These are phyloP conservation scores for Scaptomyza polygonia DNA, from an alignment of 2,888 invertebrate species.

Conservation along the genomic window DNA sequence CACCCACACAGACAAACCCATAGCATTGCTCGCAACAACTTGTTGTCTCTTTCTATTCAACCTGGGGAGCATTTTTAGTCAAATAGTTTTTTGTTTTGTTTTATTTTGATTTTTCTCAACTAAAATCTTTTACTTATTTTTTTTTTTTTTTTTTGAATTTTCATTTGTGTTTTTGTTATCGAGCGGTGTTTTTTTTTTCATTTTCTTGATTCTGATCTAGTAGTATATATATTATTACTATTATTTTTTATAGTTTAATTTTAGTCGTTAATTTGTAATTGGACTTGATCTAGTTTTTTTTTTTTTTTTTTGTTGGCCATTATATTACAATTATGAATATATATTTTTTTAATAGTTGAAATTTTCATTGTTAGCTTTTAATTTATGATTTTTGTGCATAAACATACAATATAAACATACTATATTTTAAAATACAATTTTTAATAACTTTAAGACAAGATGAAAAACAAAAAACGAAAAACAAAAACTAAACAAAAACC, in stretches of 20 bases:
- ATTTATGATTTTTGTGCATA: conserved; percentile 23
- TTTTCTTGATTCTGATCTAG: conserved; percentile 15
- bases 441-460: conserved; percentile 30
- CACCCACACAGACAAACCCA: background rate
- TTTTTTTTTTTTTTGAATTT: conserved; percentile 17
- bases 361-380: conserved; percentile 57
- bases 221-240: conserved; percentile 15
- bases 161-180: conserved; percentile 36
- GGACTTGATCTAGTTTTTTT: conserved; percentile 56
- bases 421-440: conserved; percentile 23
- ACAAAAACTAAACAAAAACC: background rate
- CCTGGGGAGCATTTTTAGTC: conserved; percentile 62
- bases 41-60: conserved; percentile 66
- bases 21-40: conserved; percentile 24
- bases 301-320: conserved; percentile 67
- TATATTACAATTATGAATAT: conserved; percentile 14
- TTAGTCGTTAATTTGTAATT: conserved; percentile 38
- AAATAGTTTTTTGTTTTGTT: conserved; percentile 28
- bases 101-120: conserved; percentile 2
- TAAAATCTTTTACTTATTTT: conserved; percentile 4
- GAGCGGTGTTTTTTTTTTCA: conserved; percentile 21
- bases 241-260: conserved; percentile 35
- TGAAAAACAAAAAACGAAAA: conserved; percentile 9
- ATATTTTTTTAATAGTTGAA: conserved; percentile 44
- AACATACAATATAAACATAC: background rate